Conservation (phyloP, 2,888 invertebrate genomes). For the Lucinisca nassula region DNA sequence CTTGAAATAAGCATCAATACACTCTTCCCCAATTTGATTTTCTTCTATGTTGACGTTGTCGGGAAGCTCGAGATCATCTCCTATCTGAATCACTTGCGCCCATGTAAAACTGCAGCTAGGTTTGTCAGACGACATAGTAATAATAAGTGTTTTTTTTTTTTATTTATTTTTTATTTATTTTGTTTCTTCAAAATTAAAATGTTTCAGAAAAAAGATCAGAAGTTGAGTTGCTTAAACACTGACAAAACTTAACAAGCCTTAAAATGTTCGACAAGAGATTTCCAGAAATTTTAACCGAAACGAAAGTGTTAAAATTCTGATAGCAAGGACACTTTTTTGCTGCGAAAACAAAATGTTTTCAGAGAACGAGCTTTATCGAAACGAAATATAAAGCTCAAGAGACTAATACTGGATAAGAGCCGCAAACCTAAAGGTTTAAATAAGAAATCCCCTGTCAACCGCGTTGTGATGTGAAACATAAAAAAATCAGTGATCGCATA, state of each 20-base stretch:
- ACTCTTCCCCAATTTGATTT: not conserved
- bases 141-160: too few species aligned
- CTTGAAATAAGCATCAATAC: not conserved
- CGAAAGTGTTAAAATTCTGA: too few species aligned
- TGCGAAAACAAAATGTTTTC: too few species aligned
- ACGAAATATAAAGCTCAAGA: not conserved
- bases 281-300: too few species aligned
- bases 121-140: not conserved
- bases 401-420: not conserved
- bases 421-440: not conserved
- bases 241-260: too few species aligned
- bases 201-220: too few species aligned
- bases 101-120: not conserved
- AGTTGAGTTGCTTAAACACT: too few species aligned
- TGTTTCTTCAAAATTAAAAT: too few species aligned
- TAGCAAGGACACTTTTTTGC: too few species aligned
- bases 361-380: too few species aligned
- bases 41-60: not conserved
- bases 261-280: too few species aligned
- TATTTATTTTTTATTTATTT: too few species aligned
- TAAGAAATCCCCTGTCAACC: not conserved
- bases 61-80: not conserved
- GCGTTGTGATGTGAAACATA: not conserved
- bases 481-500: not conserved
- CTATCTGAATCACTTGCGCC: not conserved